phyloP scores from a whole-genome alignment of 2,888 invertebrate genomes.

The Lasioglossum leucozonium region DNA sequence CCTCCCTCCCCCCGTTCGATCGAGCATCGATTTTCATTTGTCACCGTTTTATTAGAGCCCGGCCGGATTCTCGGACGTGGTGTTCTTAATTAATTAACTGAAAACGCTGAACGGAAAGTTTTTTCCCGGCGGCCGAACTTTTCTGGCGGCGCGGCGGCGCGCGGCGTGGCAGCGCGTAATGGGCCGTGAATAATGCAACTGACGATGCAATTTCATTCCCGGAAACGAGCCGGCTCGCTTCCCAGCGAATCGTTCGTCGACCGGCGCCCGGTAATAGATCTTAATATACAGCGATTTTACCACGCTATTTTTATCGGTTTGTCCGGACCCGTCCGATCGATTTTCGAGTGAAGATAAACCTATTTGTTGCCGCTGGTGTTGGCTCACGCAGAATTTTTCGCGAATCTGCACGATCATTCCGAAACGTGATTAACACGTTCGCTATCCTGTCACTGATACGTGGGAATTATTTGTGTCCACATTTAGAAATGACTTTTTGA shows the following conservation, averaged over 20 bases:
- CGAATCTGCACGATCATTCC: too few relatives aligned
- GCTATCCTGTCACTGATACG: too few relatives aligned
- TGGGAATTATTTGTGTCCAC: too few relatives aligned
- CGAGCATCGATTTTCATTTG: slow-evolving; percentile 51
- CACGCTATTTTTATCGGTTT: background rate
- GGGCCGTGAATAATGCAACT: slow-evolving; percentile 35
- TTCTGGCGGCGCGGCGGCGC: background rate
- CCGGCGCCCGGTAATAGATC: background rate
- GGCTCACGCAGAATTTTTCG: background rate
- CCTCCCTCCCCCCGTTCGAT: background rate
- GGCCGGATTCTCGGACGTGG: background rate
- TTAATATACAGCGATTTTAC: background rate
- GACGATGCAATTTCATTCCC: slow-evolving; percentile 30
- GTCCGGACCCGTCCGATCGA: background rate
- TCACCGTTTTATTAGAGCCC: slow-evolving; percentile 42
- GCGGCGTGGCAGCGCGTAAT: slow-evolving; percentile 17
- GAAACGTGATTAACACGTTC: too few relatives aligned
- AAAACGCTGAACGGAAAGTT: slow-evolving; percentile 41
- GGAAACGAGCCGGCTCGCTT: slow-evolving; percentile 13
- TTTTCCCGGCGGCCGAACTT: slow-evolving; percentile 16
- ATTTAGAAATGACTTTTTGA: too few relatives aligned
- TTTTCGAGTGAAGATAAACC: background rate
- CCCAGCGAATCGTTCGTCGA: background rate
- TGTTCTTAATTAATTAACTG: slow-evolving; percentile 48
- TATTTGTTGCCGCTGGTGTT: background rate